These are phyloP conservation scores for Loripinus fragilis DNA, from an alignment of 2,888 invertebrate genomes.

Conservation along the genomic window DNA sequence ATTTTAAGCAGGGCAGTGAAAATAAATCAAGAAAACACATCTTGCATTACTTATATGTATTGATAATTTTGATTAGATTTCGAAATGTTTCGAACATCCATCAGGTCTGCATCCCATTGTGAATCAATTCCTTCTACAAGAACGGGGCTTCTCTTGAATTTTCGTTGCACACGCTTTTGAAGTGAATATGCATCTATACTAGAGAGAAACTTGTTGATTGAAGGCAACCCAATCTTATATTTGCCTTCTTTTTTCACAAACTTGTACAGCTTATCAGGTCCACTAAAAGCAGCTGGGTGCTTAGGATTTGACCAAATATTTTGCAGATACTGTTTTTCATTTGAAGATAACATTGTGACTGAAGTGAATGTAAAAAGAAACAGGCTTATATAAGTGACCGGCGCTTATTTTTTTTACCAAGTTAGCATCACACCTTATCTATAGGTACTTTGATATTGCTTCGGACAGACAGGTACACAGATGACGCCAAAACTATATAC, in stretches of 20 bases:
- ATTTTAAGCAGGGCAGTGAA: slow-evolving; percentile 27
- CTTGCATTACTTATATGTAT: slow-evolving; percentile 28
- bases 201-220: slow-evolving; percentile 9
- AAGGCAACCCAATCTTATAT: slow-evolving; percentile 25
- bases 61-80: slow-evolving; percentile 27
- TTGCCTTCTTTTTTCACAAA: slow-evolving; percentile 30
- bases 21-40: slow-evolving; percentile 36
- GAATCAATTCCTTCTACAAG: neutral
- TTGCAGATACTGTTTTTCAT: neutral
- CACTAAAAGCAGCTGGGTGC: neutral
- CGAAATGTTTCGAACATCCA: slow-evolving; percentile 13
- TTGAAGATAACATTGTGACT: slow-evolving; percentile 13
- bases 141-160: slow-evolving; percentile 1
- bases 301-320: slow-evolving; percentile 29
- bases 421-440: no score
- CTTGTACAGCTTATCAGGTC: slow-evolving; percentile 9
- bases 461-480: no score
- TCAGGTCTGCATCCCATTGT: neutral
- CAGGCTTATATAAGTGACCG: neutral
- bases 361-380: neutral
- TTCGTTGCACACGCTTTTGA: neutral
- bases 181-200: neutral
- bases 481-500: no score
- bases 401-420: no score
- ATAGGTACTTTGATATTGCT: no score